Percentiles rank a stretch among this genome's conserved stretches.
Conservation (phyloP, 2,888 invertebrate genomes). For the Chrysodeixis includens region DNA sequence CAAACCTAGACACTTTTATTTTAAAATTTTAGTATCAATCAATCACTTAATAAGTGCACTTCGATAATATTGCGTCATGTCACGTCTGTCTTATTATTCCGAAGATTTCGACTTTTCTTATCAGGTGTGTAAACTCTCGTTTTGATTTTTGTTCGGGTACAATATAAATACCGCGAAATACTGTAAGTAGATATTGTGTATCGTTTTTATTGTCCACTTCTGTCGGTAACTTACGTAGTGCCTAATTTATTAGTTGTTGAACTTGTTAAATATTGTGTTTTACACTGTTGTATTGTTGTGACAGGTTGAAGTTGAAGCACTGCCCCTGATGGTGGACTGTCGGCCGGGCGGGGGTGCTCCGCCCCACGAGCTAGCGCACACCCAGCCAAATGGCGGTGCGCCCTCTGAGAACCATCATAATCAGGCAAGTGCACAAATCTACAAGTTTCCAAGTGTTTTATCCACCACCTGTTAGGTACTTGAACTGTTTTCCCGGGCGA, state of each 20-base stretch:
- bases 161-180: constrained; percentile 6
- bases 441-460: background rate
- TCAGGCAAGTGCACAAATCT: constrained; percentile 66
- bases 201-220: background rate
- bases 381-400: constrained; percentile 74
- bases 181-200: background rate
- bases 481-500: background rate
- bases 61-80: constrained; percentile 5
- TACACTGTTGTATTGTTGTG: constrained; percentile 15
- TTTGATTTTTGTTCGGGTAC: background rate
- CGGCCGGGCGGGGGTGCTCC: constrained; percentile 78
- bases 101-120: background rate
- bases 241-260: constrained; percentile 19
- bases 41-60: constrained; percentile 38
- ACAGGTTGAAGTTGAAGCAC: constrained; percentile 82
- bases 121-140: constrained; percentile 15
- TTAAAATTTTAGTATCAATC: constrained; percentile 23
- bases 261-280: background rate
- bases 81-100: background rate
- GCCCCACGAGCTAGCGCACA: constrained; percentile 76
- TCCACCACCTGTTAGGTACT: background rate
- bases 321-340: constrained; percentile 86
- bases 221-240: constrained; percentile 36
- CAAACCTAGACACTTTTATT: constrained; percentile 21
- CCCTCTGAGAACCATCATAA: constrained; percentile 70